Percentiles rank a stretch among this genome's conserved stretches.
phyloP scores from a whole-genome alignment of 2,797 vertebrate genomes.

The Diplodus sargus region DNA sequence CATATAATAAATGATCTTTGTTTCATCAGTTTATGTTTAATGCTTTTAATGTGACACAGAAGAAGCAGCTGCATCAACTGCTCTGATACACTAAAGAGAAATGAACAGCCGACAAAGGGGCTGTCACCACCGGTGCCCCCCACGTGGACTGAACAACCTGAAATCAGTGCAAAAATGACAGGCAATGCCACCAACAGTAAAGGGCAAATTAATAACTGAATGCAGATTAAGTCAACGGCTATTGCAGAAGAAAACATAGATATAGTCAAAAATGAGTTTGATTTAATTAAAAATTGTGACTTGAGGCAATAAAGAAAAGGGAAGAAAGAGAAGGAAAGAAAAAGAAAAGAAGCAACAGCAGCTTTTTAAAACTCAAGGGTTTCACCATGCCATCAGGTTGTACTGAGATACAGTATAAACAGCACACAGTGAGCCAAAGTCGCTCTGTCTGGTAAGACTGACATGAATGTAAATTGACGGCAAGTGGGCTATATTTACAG shows the following conservation, averaged over 20 bases:
- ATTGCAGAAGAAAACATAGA: background rate
- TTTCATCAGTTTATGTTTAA: background rate
- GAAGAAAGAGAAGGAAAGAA: no score
- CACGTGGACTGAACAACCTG: background rate
- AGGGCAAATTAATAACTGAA: no score
- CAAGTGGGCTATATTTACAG: no score
- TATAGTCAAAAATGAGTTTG: no score
- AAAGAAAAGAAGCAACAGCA: background rate
- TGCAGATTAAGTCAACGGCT: background rate
- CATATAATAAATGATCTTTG: background rate
- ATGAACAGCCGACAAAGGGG: background rate
- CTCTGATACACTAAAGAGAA: background rate
- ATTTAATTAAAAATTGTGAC: no score
- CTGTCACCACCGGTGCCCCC: background rate
- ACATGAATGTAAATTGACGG: background rate
- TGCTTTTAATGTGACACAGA: background rate
- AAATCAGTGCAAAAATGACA: background rate
- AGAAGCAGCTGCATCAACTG: background rate
- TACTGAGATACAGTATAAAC: no score
- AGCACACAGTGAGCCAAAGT: no score
- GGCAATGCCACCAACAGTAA: no score
- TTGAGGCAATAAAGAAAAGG: no score
- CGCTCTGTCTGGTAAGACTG: background rate
- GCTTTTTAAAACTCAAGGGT: background rate
- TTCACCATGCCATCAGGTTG: background rate